Evolutionary conservation across 2,888 invertebrate genomes (phyloP).

Genomic region (Hybos culiciformis): DNA sequence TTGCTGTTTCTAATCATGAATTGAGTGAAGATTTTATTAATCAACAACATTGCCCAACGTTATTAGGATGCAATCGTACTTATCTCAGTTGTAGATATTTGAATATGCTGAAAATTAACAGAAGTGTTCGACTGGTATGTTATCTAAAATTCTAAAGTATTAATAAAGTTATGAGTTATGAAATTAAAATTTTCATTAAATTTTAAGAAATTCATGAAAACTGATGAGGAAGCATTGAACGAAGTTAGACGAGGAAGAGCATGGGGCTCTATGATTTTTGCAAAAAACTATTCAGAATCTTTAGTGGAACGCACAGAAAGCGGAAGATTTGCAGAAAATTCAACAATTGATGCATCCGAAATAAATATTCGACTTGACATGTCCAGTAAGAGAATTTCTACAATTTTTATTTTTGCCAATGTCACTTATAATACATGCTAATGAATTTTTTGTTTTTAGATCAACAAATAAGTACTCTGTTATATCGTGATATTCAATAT

Average conservation of each 20-base stretch:
- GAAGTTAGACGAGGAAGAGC: constrained; percentile 57
- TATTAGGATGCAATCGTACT: constrained; percentile 45
- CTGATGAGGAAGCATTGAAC: constrained; percentile 46
- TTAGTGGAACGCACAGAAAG: constrained; percentile 47
- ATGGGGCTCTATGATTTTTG: constrained; percentile 64
- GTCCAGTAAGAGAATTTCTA: constrained; percentile 57
- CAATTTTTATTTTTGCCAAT: too few species aligned
- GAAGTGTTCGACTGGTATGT: constrained; percentile 54
- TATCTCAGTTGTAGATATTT: constrained; percentile 68
- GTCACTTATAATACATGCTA: neutral
- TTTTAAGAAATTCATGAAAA: constrained; percentile 40
- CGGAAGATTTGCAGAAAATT: constrained; percentile 44
- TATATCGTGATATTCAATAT: constrained; percentile 57
- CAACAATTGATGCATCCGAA: constrained; percentile 47
- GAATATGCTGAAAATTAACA: constrained; percentile 50
- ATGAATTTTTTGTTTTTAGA: constrained; percentile 42
- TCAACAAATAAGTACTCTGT: constrained; percentile 73
- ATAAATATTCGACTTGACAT: constrained; percentile 65
- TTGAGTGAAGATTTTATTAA: constrained; percentile 38
- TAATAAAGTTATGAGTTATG: neutral
- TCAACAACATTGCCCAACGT: constrained; percentile 38
- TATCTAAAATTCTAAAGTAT: constrained; percentile 1
- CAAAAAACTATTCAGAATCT: constrained; percentile 58
- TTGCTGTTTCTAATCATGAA: constrained; percentile 75
- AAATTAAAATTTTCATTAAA: constrained; percentile 6